Evolutionary conservation across 2,113 vertebrate genomes (phyloP), one percentile per base, ranked within the genome.

Genomic region (Sander lucioperca): DNA sequence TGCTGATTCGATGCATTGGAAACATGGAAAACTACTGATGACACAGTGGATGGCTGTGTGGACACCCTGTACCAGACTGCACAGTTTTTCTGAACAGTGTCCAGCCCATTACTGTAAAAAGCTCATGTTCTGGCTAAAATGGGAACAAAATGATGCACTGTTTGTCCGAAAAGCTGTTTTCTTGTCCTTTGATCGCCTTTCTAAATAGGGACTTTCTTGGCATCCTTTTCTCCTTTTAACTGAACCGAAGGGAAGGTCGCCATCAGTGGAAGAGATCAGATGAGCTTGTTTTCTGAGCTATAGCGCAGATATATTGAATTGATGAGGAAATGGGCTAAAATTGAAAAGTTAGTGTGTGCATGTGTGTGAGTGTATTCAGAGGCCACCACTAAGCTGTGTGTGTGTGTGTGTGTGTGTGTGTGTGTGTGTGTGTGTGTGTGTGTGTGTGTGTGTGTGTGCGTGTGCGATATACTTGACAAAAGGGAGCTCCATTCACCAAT

Each of bases 121-220:
- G 71, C 73, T 69, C 78, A 74, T 51, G 30, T 56, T 77, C 58
- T 12, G 58, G 68, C 67, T 75, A 79, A 84, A 81, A 80, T 80
- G 51, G 85, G 75, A 85, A 61, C 27, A 69, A 54, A 80, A 62
- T 67, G 50, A 82, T 68, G 30, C 15, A 58, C 27, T 50, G 15
- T 71, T 83, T 62, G 78, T 86, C 76, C 79, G 66, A 78, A 85
- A 75, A 80, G 30, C 53, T 18, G 54, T 86, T 86, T 47, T 74
- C 71, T 77, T 69, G 47, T 57, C 57, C 70, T 89, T 82, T 89
- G 74, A 81, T 70, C 67, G 50, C 45, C 57, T 77, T 59, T 66
- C 51, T 85, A 75, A 92, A 86, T 54, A 86, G 74, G 48, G 77
- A 84, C 73, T 83, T 86, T 88, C 59, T 80, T 82, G 87, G 84